phyloP scores from a whole-genome alignment of 2,113 vertebrate genomes.

The Hippoglossus stenolepis region DNA sequence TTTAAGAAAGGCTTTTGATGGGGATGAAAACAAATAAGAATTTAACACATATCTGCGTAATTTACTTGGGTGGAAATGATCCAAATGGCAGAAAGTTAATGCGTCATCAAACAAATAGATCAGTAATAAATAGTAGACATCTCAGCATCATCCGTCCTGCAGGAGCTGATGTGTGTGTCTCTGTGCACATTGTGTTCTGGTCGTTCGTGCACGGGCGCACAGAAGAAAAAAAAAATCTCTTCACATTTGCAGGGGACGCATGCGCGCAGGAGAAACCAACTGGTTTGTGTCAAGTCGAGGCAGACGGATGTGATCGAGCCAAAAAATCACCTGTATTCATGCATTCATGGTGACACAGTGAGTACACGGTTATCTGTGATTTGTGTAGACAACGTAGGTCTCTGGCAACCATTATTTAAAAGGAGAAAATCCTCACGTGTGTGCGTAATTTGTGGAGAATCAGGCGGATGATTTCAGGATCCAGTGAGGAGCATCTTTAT shows the following conservation, averaged over 20 bases:
- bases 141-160: neutral
- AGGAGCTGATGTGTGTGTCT: constrained; percentile 1
- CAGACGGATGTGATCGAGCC: constrained; percentile 76
- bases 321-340: constrained; percentile 72
- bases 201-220: constrained; percentile 37
- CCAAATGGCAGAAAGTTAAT: too few relatives aligned
- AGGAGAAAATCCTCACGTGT: too few relatives aligned
- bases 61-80: too few relatives aligned
- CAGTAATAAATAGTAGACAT: too few relatives aligned
- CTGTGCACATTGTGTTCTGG: constrained; percentile 52
- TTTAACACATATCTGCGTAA: too few relatives aligned
- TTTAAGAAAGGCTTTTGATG: too few relatives aligned
- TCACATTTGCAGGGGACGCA: constrained; percentile 75
- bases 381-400: too few relatives aligned
- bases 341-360: constrained; percentile 83
- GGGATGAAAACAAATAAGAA: too few relatives aligned
- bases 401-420: too few relatives aligned
- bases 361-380: constrained; percentile 49
- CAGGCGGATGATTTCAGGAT: constrained; percentile 16
- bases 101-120: too few relatives aligned
- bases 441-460: neutral
- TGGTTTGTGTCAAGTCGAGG: constrained; percentile 66
- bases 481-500: constrained; percentile 35
- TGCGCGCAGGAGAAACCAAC: constrained; percentile 73
- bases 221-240: constrained; percentile 51